Evolutionary conservation across 2,797 vertebrate species (phyloP), one percentile per base, ranked within the genome.

Genomic region (Thalassophryne amazonica): DNA sequence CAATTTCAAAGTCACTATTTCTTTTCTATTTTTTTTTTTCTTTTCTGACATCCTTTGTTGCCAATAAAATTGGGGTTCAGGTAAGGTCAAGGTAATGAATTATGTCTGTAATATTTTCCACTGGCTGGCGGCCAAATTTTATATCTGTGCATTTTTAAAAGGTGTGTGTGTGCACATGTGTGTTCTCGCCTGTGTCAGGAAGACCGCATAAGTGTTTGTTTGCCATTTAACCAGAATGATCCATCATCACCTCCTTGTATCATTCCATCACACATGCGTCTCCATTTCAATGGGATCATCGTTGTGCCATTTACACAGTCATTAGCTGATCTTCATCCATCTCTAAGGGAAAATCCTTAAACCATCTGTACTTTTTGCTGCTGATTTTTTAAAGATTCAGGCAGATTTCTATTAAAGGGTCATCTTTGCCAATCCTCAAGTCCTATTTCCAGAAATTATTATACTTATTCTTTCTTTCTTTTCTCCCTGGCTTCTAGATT

Each of bases 91-190:
- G 49, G 43, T 69, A 55, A 67, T 83, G 53, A 82, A 80, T 76
- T 80, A 84, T 73, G 25, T 35, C 37, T 66, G 52, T 69, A 73
- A 78, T 82, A 81, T 76, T 67, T 54, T 50, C 21, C 25, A 3
- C 31, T 84, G 70, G 74, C 57, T 65, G 59, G 37, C 34, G 43
- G 64, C 63, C 76, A 80, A 63, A 65, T 71, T 34, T 65, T 50
- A 70, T 74, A 48, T 54, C 49, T 45, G 47, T 61, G 54, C 55
- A 63, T 51, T 46, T 66, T 62, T 54, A 40, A 46, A 57, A 54
- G 25, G 41, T 25, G 31, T 51, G 33, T 38, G 27, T 47, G 25
- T 32, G 35, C 57, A 11, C 51, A 2, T 39, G 6, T 37, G 24
- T 42, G 29, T 39, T 17, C 32, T 27, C 46, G 30, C 40, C 22